phyloP scores from a whole-genome alignment of 2,888 invertebrate genomes.

The Petrophora chlorosata region DNA sequence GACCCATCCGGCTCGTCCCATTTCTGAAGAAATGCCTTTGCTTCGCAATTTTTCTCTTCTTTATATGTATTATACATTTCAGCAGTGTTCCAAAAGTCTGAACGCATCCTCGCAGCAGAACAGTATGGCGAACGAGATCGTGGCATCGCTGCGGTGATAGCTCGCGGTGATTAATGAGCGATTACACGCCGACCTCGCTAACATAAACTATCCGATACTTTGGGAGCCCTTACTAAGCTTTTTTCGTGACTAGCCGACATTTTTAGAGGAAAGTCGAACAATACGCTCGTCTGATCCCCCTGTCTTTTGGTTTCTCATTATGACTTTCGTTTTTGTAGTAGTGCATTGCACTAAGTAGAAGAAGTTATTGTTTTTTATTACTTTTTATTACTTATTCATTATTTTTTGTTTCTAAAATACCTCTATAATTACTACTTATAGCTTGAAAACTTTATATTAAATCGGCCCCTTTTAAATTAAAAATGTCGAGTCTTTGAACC shows the following conservation, averaged over 20 bases:
- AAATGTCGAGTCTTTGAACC: too few species aligned
- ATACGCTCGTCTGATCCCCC: not conserved
- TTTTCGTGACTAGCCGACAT: not conserved
- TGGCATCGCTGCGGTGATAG: conserved; percentile 81
- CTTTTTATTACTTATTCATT: too few species aligned
- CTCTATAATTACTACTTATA: too few species aligned
- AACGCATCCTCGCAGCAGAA: conserved; percentile 80
- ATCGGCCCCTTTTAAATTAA: too few species aligned
- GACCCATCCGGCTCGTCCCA: too few species aligned
- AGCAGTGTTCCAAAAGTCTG: conserved; percentile 81
- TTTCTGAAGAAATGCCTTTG: too few species aligned
- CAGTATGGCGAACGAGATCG: conserved; percentile 80
- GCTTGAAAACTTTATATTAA: too few species aligned
- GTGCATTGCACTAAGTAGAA: too few species aligned
- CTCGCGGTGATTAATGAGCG: conserved; percentile 69
- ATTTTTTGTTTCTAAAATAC: too few species aligned
- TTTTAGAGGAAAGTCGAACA: conserved; percentile 1
- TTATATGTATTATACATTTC: conserved; percentile 60
- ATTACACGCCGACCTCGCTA: conserved; percentile 63
- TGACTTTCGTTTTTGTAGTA: not conserved
- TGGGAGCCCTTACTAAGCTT: conserved; percentile 38
- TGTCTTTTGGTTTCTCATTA: not conserved
- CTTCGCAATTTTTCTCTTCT: too few species aligned
- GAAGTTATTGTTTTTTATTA: too few species aligned
- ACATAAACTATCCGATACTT: conserved; percentile 73